These are phyloP conservation scores for Chamaea fasciata DNA, from an alignment of 2,113 vertebrate species.

Conservation along the genomic window DNA sequence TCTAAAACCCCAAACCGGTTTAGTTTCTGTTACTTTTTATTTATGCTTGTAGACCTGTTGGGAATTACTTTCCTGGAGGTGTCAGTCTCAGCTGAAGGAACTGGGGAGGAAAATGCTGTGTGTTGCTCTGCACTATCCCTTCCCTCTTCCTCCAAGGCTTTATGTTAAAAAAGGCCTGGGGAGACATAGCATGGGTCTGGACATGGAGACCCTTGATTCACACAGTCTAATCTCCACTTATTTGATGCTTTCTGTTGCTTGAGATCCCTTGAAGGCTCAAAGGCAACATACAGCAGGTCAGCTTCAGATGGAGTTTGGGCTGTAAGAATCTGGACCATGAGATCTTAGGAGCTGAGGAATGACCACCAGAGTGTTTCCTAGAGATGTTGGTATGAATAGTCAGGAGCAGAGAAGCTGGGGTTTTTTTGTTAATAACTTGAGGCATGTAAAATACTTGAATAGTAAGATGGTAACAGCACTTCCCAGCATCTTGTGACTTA, in stretches of 20 bases:
- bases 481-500: not conserved
- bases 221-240: not conserved
- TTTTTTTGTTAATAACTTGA: not conserved
- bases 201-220: not conserved
- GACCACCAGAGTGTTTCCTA: not conserved
- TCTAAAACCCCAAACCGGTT: not conserved
- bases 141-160: not conserved
- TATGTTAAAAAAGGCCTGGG: not conserved
- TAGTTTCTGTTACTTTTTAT: not conserved
- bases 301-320: not conserved
- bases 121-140: not conserved
- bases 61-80: not conserved
- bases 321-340: not conserved
- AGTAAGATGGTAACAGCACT: not conserved
- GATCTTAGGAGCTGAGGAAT: not conserved
- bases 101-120: rapidly evolving
- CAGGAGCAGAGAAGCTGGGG: not conserved
- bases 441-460: not conserved
- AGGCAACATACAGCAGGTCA: not conserved
- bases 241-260: not conserved
- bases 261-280: not conserved
- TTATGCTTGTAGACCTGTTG: not conserved
- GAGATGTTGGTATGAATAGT: not conserved
- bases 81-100: not conserved
- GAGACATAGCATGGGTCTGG: not conserved